Base-by-base conservation (phyloP, 2,113 vertebrate species). In the Acrocephalus kingi region DNA sequence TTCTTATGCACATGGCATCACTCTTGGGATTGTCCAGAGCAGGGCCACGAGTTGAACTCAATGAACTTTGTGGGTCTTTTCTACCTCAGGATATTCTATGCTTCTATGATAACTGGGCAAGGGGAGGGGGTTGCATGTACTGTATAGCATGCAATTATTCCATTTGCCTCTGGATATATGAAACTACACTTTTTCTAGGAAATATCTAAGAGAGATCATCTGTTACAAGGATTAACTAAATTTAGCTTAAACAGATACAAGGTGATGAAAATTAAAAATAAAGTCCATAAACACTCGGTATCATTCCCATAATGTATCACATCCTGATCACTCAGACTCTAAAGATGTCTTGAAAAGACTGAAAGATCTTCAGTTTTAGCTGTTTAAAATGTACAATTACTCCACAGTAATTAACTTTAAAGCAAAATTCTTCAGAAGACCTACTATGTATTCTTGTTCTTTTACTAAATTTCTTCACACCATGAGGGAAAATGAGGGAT, bases 91-190 rank as follows among this genome's bases (percentile, higher is more conserved):
- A 69, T 48, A 48, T 48, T 41, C 28, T n/a, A 24, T 14, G 27
- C 15, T 89, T 61, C 46, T 48, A 9, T 43, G 14, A 41, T 19
- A 76, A 76, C 13, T 55, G 14, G n/a, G 30, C 10, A 62, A 61
- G 14, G 6, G 6, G 3, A 1, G 49, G 6, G 3, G 1, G 49
- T n/a, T 56, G 45, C n/a, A 48, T 67, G 56, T 4, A 6, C 11
- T 43, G 13, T 23, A 30, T 4, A 81, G 35, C 8, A 72, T 72
- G 17, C 6, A 77, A 10, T 76, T 28, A 31, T 54, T 87, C 39
- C 17, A 76, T 61, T 48, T 87, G 24, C 45, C 13, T 73, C 58
- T 61, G 20, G 10, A 73, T 63, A 66, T 27, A 74, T 8, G 19
- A 87, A 86, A 84, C 25, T 25, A 62, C 11, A 6, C 6, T 59